Conservation (phyloP, 2,113 vertebrate genomes). For the Toxostoma redivivum region DNA sequence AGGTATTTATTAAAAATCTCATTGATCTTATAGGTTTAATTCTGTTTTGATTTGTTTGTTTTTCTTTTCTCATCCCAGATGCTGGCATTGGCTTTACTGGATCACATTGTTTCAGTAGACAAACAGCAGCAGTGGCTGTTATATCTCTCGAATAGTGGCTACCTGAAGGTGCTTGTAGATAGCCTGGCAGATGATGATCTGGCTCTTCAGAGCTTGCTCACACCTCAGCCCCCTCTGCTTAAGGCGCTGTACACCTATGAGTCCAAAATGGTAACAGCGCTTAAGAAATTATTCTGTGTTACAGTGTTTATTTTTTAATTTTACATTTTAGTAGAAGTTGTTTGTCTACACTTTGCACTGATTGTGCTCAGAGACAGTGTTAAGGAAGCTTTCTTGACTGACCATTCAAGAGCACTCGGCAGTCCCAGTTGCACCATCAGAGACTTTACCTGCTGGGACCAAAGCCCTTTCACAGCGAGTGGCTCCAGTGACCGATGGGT, state of each 20-base stretch:
- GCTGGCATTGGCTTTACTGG: constrained; percentile 88
- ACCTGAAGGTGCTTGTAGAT: constrained; percentile 93
- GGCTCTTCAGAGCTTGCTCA: constrained; percentile 86
- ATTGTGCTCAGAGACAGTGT: neutral
- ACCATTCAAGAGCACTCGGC: neutral
- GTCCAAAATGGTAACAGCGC: constrained; percentile 93
- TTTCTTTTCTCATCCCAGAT: constrained; percentile 73
- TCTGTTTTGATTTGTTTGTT: neutral
- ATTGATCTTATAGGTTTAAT: neutral
- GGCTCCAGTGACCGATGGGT: accelerated
- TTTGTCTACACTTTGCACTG: neutral
- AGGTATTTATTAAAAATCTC: neutral
- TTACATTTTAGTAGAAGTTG: neutral
- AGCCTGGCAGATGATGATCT: constrained; percentile 89
- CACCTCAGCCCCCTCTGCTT: constrained; percentile 88
- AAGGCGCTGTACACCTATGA: constrained; percentile 96
- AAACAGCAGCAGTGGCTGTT: constrained; percentile 93
- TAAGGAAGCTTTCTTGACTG: neutral
- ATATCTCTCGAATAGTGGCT: constrained; percentile 94
- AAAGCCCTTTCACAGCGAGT: accelerated
- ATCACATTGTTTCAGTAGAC: constrained; percentile 92
- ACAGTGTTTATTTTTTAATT: neutral
- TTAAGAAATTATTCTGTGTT: neutral
- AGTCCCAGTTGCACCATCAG: neutral
- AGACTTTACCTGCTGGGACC: neutral